phyloP scores from a whole-genome alignment of 2,113 vertebrate genomes.

The Oncorhynchus mykiss region DNA sequence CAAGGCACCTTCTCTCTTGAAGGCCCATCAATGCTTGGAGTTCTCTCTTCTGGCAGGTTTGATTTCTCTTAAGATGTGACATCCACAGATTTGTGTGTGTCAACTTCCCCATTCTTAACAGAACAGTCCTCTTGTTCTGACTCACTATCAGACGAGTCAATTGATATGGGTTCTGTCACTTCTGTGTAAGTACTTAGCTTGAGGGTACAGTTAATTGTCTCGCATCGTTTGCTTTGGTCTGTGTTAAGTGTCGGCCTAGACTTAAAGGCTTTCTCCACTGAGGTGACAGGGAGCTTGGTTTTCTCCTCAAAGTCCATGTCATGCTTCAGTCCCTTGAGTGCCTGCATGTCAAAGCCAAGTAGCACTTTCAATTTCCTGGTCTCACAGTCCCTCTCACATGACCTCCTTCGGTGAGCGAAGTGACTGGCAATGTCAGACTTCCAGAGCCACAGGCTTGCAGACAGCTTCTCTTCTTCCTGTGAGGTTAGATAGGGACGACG shows the following conservation, averaged over 20 bases:
- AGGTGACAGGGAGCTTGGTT: constrained; percentile 71
- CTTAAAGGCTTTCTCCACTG: constrained; percentile 50
- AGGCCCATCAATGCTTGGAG: not conserved
- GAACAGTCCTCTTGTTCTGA: constrained; percentile 41
- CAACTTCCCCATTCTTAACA: constrained; percentile 56
- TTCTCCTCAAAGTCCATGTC: constrained; percentile 85
- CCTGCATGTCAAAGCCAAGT: constrained; percentile 93
- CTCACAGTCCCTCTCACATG: constrained; percentile 82
- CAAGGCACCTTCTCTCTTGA: constrained; percentile 36
- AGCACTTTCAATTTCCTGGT: constrained; percentile 81
- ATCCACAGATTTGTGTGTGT: constrained; percentile 7
- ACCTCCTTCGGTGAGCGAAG: constrained; percentile 84
- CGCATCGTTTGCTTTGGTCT: constrained; percentile 36
- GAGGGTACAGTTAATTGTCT: constrained; percentile 49
- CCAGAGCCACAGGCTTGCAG: constrained; percentile 92
- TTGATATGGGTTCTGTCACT: constrained; percentile 57
- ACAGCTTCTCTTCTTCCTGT: constrained; percentile 90
- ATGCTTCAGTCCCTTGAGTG: constrained; percentile 86
- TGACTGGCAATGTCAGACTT: constrained; percentile 92
- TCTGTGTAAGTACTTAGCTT: constrained; percentile 43
- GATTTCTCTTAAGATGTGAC: constrained; percentile 19
- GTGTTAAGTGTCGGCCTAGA: constrained; percentile 44
- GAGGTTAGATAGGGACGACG: constrained; percentile 86
- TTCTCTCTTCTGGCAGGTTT: constrained; percentile 27
- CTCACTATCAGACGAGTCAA: constrained; percentile 67